Evolutionary conservation across 1,140 invertebrate genomes (phyloP), one percentile per base, ranked within the genome.

Genomic region (Zophobas atratus): DNA sequence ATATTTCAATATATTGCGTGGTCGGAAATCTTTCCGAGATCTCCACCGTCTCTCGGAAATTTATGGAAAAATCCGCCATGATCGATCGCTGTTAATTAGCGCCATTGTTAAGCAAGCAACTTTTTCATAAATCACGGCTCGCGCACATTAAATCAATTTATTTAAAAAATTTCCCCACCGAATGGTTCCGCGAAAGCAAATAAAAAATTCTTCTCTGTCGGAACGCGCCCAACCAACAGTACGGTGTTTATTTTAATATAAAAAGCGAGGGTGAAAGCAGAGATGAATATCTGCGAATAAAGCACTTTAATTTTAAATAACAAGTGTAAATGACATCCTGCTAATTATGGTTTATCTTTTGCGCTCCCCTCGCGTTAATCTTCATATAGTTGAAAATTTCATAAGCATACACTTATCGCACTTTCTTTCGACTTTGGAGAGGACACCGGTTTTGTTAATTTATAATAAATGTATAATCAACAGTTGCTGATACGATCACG

Each of bases 271-370:
- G 67, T 63, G 75, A 63, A 80, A 79, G 76, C 72, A 51, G 75
- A 81, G 82, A 84, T 84, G 79, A 76, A 80, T 82, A 82, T 82
- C 82, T 78, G 73, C 75, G 79, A 80, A 81, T 82, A 81, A 83
- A 83, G 77, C 83, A 84, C 80, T 85, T 85, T 84, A 85, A 85
- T 83, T 84, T 85, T 80, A 84, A 85, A 86, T 83, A 85, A 84
- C 85, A 86, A 85, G 83, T 85, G 84, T 84, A 85, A 85, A 85
- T 84, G 84, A 85, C 84, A 85, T 78, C 75, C 73, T 78, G 80
- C 81, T 85, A 85, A 85, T 85, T 85, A 83, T 84, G 83, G 84
- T 85, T 85, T 85, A 85, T 85, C 84, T 85, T 84, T 79, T 79
- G 75, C 77, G 81, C 84, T 78, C 80, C 81, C 79, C 74, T 77